Base-by-base conservation (phyloP, 2,888 invertebrate species). In the Microplitis manilae region DNA sequence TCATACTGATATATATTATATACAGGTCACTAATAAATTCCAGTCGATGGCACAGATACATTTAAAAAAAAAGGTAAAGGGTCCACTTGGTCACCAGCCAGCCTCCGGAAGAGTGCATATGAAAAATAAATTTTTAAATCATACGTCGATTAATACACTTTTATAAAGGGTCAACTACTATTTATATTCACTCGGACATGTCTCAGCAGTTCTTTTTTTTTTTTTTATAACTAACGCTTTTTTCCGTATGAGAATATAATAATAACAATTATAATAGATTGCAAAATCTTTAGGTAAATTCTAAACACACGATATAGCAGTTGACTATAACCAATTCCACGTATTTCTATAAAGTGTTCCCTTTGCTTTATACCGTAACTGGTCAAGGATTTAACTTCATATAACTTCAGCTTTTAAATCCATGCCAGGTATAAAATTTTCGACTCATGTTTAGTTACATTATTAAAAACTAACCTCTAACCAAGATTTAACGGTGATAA, bases 341-440 rank as follows among this genome's bases (percentile, higher is more conserved):
- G 65, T 65, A 65, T 73, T 65, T 39, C 40, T 41, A 15, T 61
- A 15, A 9, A 9, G 40, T 39, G 64, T 41, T 73, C 50, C 40
- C 40, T 64, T 38, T 17, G 38, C 6, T 39, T 72, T 20, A 39
- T 65, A 65, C 64, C 73, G 73, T 50, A 1, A 73, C 50, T 73
- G 73, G 73, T 73, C 73, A 73, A 73, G 73, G 73, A 50, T 73
- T 65, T 50, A 50, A 13, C 62, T 40, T 17, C 64, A 41, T 17
- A 9, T 61, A 70, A 59, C 13, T 62, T 7, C 17, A 62, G 62
- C 20, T 62, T 17, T 15, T n/a, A 62, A 62, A 13, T 15, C 62
- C 15, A 62, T 13, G n/a, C 13, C 62, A 62, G 62, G 62, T 62
- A 62, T 17, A 62, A 62, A 20, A 62, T 17, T 62, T 62, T 62